Percentiles rank a stretch among this genome's conserved stretches.
phyloP scores from a whole-genome alignment of 2,888 invertebrate genomes.

The Tachystola acroxantha region DNA sequence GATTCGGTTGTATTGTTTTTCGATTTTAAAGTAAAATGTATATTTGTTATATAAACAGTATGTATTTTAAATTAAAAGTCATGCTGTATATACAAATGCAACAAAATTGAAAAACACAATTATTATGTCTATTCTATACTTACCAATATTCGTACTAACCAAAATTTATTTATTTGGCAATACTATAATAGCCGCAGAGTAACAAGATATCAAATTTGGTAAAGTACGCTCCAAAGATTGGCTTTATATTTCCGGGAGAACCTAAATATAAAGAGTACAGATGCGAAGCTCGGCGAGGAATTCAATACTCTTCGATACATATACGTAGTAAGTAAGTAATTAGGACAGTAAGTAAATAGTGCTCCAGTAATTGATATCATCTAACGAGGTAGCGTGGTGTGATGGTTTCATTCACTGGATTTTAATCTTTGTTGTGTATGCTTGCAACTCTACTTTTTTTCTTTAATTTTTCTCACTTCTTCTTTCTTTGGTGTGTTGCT shows the following conservation, averaged over 20 bases:
- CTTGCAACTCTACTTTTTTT: slow-evolving; percentile 43
- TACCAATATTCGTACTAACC: slow-evolving; percentile 52
- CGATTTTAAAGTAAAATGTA: slow-evolving; percentile 45
- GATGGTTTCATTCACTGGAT: slow-evolving; percentile 58
- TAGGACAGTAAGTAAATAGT: slow-evolving; percentile 40
- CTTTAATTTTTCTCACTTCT: slow-evolving; percentile 30
- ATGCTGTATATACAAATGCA: background rate
- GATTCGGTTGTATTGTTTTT: slow-evolving; percentile 42
- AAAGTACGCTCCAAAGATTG: slow-evolving; percentile 65
- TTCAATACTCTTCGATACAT: slow-evolving; percentile 28
- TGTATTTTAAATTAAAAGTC: too few relatives aligned
- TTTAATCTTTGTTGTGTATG: slow-evolving; percentile 35
- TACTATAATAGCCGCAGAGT: slow-evolving; percentile 58
- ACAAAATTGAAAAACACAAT: slow-evolving; percentile 52
- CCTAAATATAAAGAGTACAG: slow-evolving; percentile 38
- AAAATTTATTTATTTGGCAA: slow-evolving; percentile 59
- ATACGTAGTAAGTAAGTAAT: slow-evolving; percentile 53
- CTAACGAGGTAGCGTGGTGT: slow-evolving; percentile 67
- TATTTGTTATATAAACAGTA: too few relatives aligned
- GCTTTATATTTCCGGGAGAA: slow-evolving; percentile 51
- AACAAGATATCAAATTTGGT: slow-evolving; percentile 49
- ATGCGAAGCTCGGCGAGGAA: slow-evolving; percentile 51
- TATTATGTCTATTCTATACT: slow-evolving; percentile 21
- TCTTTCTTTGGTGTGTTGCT: slow-evolving; percentile 58
- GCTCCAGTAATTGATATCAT: slow-evolving; percentile 50